Evolutionary conservation across 37 sponge, comb jelly and placozoan species (phyloP).

Genomic region (Ianthella basta): DNA sequence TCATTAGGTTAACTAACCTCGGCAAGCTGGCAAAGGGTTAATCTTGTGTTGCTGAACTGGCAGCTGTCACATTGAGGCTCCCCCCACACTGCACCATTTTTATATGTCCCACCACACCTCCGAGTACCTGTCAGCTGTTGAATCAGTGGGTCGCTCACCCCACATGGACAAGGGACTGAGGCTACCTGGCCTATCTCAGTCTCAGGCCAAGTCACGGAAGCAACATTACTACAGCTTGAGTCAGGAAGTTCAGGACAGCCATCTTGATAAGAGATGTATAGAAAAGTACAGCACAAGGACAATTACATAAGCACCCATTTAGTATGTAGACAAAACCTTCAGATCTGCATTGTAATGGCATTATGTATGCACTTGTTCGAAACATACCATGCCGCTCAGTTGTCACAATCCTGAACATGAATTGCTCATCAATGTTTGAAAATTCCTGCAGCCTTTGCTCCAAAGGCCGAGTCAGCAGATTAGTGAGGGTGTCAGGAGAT

Average conservation of each 20-base stretch:
- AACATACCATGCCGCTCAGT: conserved; percentile 9
- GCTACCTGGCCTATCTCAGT: conserved; percentile 24
- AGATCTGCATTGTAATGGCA: too few relatives aligned
- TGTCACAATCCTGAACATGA: neutral
- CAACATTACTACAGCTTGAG: neutral
- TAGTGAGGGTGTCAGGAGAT: neutral
- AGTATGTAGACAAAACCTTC: too few relatives aligned
- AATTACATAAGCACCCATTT: too few relatives aligned
- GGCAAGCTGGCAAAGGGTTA: conserved; percentile 36
- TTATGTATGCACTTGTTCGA: too few relatives aligned
- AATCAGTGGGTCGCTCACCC: neutral
- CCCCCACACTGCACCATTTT: conserved; percentile 37
- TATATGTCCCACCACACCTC: conserved; percentile 51
- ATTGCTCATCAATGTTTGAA: neutral
- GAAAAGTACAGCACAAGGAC: too few relatives aligned
- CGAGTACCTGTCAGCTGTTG: conserved; percentile 21
- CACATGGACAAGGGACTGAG: conserved; percentile 41
- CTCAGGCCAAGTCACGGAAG: conserved; percentile 29
- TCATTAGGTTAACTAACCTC: conserved; percentile 19
- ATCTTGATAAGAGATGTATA: too few relatives aligned
- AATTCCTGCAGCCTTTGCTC: neutral
- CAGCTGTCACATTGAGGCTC: conserved; percentile 12
- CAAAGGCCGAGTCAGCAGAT: neutral
- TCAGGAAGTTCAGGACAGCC: too few relatives aligned
- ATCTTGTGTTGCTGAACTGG: conserved; percentile 25